These are phyloP conservation scores for Bothrops jararaca DNA, from an alignment of 2,113 vertebrate species.

Conservation along the genomic window DNA sequence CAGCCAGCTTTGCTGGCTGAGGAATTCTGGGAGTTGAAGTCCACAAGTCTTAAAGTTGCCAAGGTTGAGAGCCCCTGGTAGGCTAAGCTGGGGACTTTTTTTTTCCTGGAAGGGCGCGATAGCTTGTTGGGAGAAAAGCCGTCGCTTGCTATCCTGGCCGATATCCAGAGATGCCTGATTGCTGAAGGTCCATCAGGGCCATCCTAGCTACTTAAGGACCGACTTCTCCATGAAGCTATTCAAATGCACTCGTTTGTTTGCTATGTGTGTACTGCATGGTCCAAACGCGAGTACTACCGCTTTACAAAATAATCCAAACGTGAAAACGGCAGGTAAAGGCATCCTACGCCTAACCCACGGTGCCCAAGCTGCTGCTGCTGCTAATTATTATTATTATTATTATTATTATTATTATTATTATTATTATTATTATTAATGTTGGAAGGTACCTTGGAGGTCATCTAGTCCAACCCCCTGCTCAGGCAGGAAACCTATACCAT, in stretches of 20 bases:
- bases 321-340: neutral
- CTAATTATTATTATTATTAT: too few species aligned
- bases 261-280: neutral
- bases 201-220: neutral
- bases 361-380: neutral
- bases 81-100: neutral
- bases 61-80: too few species aligned
- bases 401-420: too few species aligned
- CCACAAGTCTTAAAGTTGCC: too few species aligned
- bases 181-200: neutral
- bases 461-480: too few species aligned
- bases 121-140: neutral
- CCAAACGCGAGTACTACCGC: neutral
- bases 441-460: too few species aligned
- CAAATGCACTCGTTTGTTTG: neutral
- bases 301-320: neutral
- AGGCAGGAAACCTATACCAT: too few species aligned
- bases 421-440: too few species aligned
- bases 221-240: neutral
- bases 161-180: neutral
- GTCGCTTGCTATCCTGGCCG: neutral
- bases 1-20: too few species aligned
- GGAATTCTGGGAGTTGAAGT: too few species aligned
- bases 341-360: neutral
- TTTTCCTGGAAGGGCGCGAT: neutral